Percentiles rank a stretch among this genome's conserved stretches.
Conservation (phyloP, 2,797 vertebrate species). For the Centroberyx gerrardi region DNA sequence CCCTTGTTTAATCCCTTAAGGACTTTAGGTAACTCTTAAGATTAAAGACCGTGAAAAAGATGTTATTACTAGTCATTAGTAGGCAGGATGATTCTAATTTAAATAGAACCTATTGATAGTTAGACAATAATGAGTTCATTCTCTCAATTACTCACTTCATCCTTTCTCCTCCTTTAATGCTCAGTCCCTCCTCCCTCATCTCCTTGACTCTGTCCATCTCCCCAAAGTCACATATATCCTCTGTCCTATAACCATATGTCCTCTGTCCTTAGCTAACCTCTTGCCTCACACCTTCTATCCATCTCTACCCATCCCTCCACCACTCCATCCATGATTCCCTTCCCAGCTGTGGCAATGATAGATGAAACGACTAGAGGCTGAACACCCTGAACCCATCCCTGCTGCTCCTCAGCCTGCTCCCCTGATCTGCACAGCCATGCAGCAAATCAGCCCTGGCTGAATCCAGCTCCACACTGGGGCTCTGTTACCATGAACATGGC, state of each 20-base stretch:
- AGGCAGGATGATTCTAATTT: not conserved
- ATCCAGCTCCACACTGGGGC: slow-evolving; percentile 63
- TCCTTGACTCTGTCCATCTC: not conserved
- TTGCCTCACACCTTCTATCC: slow-evolving; percentile 36
- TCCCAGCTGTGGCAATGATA: slow-evolving; percentile 64
- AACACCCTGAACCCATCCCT: slow-evolving; percentile 68
- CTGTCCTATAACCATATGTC: slow-evolving; percentile 26
- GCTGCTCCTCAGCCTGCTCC: slow-evolving; percentile 75
- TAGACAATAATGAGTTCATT: not conserved
- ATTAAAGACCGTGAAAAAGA: not conserved
- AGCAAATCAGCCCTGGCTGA: slow-evolving; percentile 68
- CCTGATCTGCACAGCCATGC: slow-evolving; percentile 76
- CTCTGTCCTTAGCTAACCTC: slow-evolving; percentile 39
- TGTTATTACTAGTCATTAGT: not conserved
- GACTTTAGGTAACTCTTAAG: not conserved
- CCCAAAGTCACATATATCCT: slow-evolving; percentile 15
- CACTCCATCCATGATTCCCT: slow-evolving; percentile 6
- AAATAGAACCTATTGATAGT: not conserved
- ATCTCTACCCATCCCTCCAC: slow-evolving; percentile 12
- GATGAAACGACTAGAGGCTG: slow-evolving; percentile 68
- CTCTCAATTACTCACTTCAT: not conserved
- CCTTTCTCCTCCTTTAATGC: too few relatives aligned
- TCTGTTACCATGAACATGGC: slow-evolving; percentile 51
- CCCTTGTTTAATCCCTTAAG: not conserved
- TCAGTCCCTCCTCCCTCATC: slow-evolving; percentile 15